Base-by-base conservation (phyloP, 1,140 invertebrate genomes). In the Leptinotarsa texana region DNA sequence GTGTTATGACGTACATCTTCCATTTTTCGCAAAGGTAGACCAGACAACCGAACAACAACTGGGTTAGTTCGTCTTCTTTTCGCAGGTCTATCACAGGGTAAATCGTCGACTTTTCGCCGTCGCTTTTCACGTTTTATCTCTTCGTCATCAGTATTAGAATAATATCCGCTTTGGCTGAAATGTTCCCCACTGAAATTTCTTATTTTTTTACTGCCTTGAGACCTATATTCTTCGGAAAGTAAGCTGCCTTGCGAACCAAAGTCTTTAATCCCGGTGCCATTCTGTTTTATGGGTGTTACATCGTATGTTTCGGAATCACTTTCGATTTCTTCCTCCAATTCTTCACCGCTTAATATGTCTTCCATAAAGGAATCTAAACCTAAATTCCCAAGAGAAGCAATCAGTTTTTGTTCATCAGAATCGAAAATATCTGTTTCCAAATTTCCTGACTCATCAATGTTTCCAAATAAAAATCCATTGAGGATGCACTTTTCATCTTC, bases 401-500 rank as follows among this genome's bases (percentile, higher is more conserved):
- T 85, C 81, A 95, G 93, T 77, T 92, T 90, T 82, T 94, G 93
- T 3, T 93, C 90, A 69, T 94, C 94, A 47, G 91, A 90, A 88
- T 98, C 96, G 47, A 98, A 90, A 77, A 96, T 88, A 85, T 96
- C 94, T 86, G 95, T 92, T 85, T 97, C 94, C 13, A 99, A 86
- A 76, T 95, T 90, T 66, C 97, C 96, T 70, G 91, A 92, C 79
- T 96, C 93, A 85, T 98, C 94, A 76, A 98, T 96, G 83, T 99
- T 98, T 15, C 97, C 97, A 89, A 98, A 99, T 5, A 99, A 86
- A 83, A 98, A 96, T 22, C 95, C 94, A 11, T 96, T 96, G 68
- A 98, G 87, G 81, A 93, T 92, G 69, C 94, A 89, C 13, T 88
- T 71, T 33, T 86, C 86, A 27, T 88, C 89, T 48, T 92, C 91